Evolutionary conservation across 1,140 invertebrate species (phyloP).

Genomic region (Acromyrmex echinatior): DNA sequence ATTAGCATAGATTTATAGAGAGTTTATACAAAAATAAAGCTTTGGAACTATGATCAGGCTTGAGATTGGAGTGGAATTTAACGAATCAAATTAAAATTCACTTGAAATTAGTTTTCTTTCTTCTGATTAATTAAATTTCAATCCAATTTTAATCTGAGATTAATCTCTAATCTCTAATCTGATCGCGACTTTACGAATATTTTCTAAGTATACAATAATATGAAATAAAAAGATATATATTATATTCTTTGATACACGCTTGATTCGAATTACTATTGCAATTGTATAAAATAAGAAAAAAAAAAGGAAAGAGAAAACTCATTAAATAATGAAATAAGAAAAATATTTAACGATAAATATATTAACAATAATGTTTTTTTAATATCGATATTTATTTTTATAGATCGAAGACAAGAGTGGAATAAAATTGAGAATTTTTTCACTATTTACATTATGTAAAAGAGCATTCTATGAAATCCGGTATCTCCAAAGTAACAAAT

Average conservation of each 20-base stretch:
- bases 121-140: no score
- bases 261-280: conserved; percentile 1
- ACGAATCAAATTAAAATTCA: no score
- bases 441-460: not conserved
- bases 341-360: not conserved
- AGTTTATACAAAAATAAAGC: conserved; percentile 32
- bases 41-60: not conserved
- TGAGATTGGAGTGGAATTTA: no score
- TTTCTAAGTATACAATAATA: conserved; percentile 37
- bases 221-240: conserved; percentile 42
- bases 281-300: not conserved
- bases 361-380: not conserved
- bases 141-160: no score
- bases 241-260: not conserved
- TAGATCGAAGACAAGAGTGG: not conserved
- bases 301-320: not conserved
- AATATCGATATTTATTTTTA: conserved; percentile 28
- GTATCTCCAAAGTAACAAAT: conserved; percentile 1
- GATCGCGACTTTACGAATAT: not conserved
- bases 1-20: conserved; percentile 59
- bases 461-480: not conserved
- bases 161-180: no score
- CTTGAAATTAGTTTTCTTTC: no score
- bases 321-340: not conserved
- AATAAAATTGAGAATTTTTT: conserved; percentile 38